A percentile compares a stretch with the other conserved stretches of the same genome.
Conservation (phyloP, 2,888 invertebrate species). For the Chromoteleia sp. region DNA sequence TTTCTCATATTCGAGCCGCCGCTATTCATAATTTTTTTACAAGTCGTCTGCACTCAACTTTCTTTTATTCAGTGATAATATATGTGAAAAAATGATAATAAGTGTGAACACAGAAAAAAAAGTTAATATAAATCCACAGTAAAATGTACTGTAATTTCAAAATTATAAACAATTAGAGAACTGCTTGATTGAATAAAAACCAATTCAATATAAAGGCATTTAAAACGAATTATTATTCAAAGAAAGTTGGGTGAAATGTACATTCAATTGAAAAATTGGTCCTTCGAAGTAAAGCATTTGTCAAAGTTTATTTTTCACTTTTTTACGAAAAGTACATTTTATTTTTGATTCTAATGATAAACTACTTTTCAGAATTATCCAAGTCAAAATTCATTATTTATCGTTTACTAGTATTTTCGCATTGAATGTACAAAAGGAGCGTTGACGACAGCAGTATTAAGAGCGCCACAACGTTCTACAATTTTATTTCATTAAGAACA, state of each 20-base stretch:
- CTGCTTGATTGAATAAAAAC: too few relatives aligned
- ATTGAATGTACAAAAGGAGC: slow-evolving; percentile 64
- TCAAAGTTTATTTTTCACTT: not conserved
- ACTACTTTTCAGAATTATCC: slow-evolving; percentile 20
- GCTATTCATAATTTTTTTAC: slow-evolving; percentile 19
- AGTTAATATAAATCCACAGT: too few relatives aligned
- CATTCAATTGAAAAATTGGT: slow-evolving; percentile 34
- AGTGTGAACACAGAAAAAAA: too few relatives aligned
- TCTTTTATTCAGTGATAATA: slow-evolving; percentile 8
- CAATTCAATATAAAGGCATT: slow-evolving; percentile 22
- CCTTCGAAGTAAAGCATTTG: not conserved
- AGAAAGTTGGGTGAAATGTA: slow-evolving; percentile 49
- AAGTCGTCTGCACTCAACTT: slow-evolving; percentile 50
- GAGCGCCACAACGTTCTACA: slow-evolving; percentile 77
- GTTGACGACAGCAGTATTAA: slow-evolving; percentile 82
- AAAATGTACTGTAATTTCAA: too few relatives aligned
- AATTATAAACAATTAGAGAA: too few relatives aligned
- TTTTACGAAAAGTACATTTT: slow-evolving; percentile 23
- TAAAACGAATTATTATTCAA: slow-evolving; percentile 6
- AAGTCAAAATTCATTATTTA: not conserved
- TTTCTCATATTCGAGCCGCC: slow-evolving; percentile 27
- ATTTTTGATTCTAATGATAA: slow-evolving; percentile 24
- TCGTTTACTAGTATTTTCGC: slow-evolving; percentile 7
- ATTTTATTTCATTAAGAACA: slow-evolving; percentile 63
- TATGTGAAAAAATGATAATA: too few relatives aligned